These are phyloP conservation scores for Caenorhabditis becei DNA, from an alignment of 2,888 invertebrate genomes.

Conservation along the genomic window DNA sequence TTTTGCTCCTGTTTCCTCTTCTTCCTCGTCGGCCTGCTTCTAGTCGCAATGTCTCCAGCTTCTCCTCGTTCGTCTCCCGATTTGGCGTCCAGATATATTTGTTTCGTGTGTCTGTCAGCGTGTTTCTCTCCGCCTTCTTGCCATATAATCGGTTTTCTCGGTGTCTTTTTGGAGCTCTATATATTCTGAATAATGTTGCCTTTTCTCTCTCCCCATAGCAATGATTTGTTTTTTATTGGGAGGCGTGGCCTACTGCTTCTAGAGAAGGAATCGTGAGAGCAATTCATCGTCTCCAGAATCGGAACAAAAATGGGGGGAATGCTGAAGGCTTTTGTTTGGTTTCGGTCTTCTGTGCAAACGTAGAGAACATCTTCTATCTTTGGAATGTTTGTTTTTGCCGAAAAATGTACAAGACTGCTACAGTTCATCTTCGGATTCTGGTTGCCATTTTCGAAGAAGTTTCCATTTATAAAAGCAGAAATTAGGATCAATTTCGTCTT, in stretches of 20 bases:
- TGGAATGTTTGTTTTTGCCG: conserved; percentile 29
- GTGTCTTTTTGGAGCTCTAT: conserved; percentile 11
- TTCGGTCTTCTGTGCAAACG: conserved; percentile 5
- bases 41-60: background rate
- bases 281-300: conserved; percentile 7
- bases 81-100: conserved; percentile 35
- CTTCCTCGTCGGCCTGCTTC: background rate
- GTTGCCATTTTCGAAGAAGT: background rate
- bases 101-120: conserved; percentile 2
- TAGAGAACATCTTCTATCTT: conserved; percentile 18
- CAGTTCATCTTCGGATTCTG: conserved; percentile 3
- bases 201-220: conserved; percentile 7
- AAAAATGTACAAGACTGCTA: conserved; percentile 14
- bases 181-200: conserved; percentile 30
- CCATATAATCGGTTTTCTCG: conserved; percentile 47
- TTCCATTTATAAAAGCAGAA: background rate
- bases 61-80: background rate
- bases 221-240: background rate
- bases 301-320: conserved; percentile 8
- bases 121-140: conserved; percentile 1
- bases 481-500: background rate
- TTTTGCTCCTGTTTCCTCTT: conserved; percentile 13
- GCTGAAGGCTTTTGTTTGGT: background rate
- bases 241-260: conserved; percentile 10
- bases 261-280: conserved; percentile 10